These are phyloP conservation scores for Apotomis betuletana DNA, from an alignment of 2,888 invertebrate genomes.

Conservation along the genomic window DNA sequence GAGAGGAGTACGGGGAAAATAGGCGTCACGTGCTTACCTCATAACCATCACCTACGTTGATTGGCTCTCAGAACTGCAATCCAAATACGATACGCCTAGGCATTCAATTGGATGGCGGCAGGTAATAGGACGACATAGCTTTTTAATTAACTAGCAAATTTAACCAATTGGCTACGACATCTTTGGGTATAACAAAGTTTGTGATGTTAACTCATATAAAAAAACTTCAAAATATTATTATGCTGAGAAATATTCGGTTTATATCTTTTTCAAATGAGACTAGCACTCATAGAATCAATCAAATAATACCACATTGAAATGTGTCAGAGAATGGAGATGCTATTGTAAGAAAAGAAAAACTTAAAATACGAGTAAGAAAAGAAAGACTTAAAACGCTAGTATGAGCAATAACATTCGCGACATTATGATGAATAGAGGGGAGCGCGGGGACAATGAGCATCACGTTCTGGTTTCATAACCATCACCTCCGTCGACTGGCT, in stretches of 20 bases:
- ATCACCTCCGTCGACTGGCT: constrained; percentile 56
- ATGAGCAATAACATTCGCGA: constrained; percentile 60
- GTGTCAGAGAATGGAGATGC: constrained; percentile 16
- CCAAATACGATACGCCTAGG: too few relatives aligned
- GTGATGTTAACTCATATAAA: too few relatives aligned
- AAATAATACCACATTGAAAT: constrained; percentile 25
- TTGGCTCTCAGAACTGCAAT: too few relatives aligned
- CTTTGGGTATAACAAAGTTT: too few relatives aligned
- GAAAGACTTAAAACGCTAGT: too few relatives aligned
- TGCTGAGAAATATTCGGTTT: too few relatives aligned
- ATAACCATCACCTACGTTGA: constrained; percentile 67
- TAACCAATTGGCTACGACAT: too few relatives aligned
- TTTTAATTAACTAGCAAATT: too few relatives aligned
- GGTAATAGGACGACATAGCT: too few relatives aligned
- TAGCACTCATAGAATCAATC: constrained; percentile 22
- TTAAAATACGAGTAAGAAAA: constrained; percentile 52
- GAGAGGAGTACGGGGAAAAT: constrained; percentile 59
- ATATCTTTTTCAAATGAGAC: not conserved
- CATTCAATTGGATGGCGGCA: too few relatives aligned
- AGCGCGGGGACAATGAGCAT: constrained; percentile 64
- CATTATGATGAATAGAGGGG: constrained; percentile 63
- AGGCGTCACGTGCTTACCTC: constrained; percentile 72
- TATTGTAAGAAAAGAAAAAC: constrained; percentile 40
- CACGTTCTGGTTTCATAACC: constrained; percentile 75
- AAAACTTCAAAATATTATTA: too few relatives aligned